Evolutionary conservation across 2,888 invertebrate species (phyloP).

Genomic region (Brenthis daphne): DNA sequence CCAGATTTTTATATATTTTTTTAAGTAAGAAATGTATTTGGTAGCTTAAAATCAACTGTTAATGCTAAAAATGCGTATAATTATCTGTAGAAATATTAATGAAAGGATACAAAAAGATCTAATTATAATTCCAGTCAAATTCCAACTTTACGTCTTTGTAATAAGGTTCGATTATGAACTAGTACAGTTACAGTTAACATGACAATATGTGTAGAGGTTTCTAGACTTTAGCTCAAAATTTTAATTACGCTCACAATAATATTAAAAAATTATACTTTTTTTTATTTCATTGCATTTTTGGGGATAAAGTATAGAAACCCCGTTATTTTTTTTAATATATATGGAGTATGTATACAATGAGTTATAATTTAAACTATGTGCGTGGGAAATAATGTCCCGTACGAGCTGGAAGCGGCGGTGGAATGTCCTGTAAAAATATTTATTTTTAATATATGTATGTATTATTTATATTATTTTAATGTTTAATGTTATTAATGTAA

Average conservation of each 20-base stretch:
- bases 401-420: conserved; percentile 76
- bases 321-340: conserved; percentile 1
- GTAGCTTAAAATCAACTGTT: neutral
- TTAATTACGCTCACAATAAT: neutral
- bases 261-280: neutral
- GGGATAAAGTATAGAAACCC: neutral
- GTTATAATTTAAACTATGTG: conserved; percentile 57
- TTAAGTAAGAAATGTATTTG: too few relatives aligned
- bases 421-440: conserved; percentile 64
- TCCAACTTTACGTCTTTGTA: conserved; percentile 15
- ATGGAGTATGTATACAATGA: conserved; percentile 2
- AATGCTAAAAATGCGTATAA: conserved; percentile 8
- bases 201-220: neutral
- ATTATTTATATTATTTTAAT: neutral
- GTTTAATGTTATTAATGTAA: too few relatives aligned
- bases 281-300: neutral
- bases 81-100: neutral
- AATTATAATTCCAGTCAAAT: conserved; percentile 10
- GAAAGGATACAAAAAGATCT: neutral
- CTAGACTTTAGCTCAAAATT: conserved; percentile 1
- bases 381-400: conserved; percentile 75
- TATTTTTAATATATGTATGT: neutral
- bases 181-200: conserved; percentile 9
- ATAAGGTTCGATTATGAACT: conserved; percentile 21
- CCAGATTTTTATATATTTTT: too few relatives aligned